Percentiles rank a stretch among this genome's conserved stretches.
phyloP scores from a whole-genome alignment of 2,797 vertebrate species.

The Ctenochaetus hawaiiensis region DNA sequence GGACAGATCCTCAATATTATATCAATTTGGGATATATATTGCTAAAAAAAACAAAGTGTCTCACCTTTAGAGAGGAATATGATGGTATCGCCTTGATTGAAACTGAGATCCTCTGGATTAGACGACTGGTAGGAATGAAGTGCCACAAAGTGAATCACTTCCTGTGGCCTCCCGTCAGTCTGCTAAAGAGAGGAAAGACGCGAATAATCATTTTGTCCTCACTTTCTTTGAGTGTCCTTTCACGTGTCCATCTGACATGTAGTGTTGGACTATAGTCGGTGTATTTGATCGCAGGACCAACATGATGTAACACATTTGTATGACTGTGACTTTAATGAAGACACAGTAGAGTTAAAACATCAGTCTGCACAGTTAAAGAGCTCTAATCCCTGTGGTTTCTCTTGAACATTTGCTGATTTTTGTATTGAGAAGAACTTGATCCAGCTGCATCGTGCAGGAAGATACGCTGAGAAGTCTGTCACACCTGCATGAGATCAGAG shows the following conservation, averaged over 20 bases:
- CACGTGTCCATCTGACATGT: not conserved
- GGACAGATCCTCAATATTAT: not conserved
- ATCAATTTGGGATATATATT: not conserved
- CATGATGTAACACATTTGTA: not conserved
- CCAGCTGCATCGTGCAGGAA: not conserved
- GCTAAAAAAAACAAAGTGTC: not conserved
- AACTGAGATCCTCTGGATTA: constrained; percentile 92
- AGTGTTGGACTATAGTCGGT: not conserved
- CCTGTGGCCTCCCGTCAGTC: not conserved
- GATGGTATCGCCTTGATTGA: constrained; percentile 90
- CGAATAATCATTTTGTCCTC: not conserved
- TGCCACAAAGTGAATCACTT: constrained; percentile 83
- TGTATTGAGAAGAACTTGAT: not conserved
- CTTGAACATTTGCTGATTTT: too few species aligned
- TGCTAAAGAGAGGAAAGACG: constrained; percentile 45
- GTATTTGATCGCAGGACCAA: not conserved
- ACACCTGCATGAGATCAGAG: not conserved
- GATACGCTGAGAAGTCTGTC: not conserved
- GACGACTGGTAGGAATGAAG: constrained; percentile 89
- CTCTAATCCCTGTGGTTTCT: too few species aligned
- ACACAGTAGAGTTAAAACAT: not conserved
- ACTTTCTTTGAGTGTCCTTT: not conserved
- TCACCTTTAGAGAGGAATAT: constrained; percentile 89
- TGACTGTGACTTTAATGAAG: not conserved
- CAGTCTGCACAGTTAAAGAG: too few species aligned